Evolutionary conservation across 2,888 invertebrate genomes (phyloP).

Genomic region (Acanthosepion esculentum): DNA sequence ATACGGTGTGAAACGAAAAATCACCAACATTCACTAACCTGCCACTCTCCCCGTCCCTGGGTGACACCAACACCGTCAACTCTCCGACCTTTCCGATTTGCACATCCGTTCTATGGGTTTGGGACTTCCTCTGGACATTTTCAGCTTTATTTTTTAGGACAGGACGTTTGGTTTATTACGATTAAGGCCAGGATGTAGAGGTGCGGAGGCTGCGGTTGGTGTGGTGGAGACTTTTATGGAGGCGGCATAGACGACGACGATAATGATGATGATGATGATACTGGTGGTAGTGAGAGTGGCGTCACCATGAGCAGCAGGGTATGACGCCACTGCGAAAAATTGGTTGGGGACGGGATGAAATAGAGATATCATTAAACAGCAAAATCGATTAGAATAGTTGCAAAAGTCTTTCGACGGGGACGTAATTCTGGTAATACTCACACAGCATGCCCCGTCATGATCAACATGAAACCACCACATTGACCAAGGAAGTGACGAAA

Average conservation of each 20-base stretch:
- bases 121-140: constrained; percentile 33
- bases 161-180: background rate
- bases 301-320: background rate
- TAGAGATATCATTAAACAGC: background rate
- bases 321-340: too few species aligned
- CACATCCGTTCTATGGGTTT: background rate
- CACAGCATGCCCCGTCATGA: too few species aligned
- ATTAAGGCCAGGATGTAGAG: background rate
- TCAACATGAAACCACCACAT: too few species aligned
- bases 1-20: constrained; percentile 13
- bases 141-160: background rate
- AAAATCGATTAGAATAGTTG: too few species aligned
- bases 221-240: background rate
- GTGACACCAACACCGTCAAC: background rate
- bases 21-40: background rate
- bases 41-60: background rate
- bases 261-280: background rate
- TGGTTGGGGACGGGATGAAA: accelerated
- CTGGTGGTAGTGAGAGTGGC: background rate
- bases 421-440: too few species aligned
- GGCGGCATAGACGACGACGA: background rate
- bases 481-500: too few species aligned
- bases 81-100: background rate
- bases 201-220: too few species aligned
- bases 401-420: too few species aligned